phyloP scores from a whole-genome alignment of 2,888 invertebrate genomes.

The Hyppa rectilinea region DNA sequence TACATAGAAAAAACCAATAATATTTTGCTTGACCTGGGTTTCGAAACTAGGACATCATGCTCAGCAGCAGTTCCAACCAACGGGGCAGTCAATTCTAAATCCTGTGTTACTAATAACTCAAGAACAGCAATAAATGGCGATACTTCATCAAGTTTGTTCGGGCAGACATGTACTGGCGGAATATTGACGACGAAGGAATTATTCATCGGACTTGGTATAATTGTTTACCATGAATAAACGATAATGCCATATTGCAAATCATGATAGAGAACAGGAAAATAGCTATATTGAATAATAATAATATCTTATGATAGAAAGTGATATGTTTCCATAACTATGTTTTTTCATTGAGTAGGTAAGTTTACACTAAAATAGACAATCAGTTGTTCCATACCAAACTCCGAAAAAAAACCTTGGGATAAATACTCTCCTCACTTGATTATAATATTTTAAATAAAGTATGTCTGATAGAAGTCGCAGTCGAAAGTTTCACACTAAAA shows the following conservation, averaged over 20 bases:
- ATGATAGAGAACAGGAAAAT: background rate
- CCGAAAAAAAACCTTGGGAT: background rate
- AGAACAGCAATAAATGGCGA: conserved; percentile 43
- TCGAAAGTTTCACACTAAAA: background rate
- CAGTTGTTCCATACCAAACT: background rate
- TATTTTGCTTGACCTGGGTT: too few relatives aligned
- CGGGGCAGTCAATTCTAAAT: too few relatives aligned
- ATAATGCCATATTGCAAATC: background rate
- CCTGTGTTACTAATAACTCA: conserved; percentile 33
- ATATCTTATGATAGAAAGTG: background rate
- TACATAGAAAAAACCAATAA: too few relatives aligned
- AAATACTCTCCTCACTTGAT: background rate
- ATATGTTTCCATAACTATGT: background rate
- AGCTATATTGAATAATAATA: background rate
- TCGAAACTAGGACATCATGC: too few relatives aligned
- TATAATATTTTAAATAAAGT: background rate
- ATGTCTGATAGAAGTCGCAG: background rate
- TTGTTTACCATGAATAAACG: background rate
- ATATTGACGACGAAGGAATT: conserved; percentile 21
- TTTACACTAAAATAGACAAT: background rate
- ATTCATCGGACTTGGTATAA: background rate
- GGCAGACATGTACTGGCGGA: conserved; percentile 19
- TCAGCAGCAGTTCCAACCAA: too few relatives aligned
- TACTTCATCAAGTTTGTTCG: conserved; percentile 55
- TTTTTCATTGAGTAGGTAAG: background rate